These are phyloP conservation scores for Apteryx owenii DNA, from an alignment of 2,113 vertebrate genomes.

Conservation along the genomic window DNA sequence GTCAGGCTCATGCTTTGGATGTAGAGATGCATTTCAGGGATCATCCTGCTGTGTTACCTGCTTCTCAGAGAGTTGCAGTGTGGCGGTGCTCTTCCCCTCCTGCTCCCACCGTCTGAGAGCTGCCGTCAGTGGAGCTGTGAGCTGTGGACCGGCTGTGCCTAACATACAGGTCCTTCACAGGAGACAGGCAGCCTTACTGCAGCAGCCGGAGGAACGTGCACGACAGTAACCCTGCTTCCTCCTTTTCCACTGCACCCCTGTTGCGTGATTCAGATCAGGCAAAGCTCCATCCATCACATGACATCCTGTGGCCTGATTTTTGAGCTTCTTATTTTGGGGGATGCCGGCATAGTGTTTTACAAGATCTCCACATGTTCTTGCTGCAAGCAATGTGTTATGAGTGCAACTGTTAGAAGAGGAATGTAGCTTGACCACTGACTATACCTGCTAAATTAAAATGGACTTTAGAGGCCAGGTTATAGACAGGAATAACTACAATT, in stretches of 20 bases:
- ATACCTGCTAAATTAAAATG: background rate
- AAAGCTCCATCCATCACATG: background rate
- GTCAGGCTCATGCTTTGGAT: background rate
- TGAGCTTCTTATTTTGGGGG: background rate
- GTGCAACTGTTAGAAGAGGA: background rate
- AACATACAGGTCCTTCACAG: background rate
- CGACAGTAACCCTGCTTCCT: background rate
- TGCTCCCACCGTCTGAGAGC: too few relatives aligned
- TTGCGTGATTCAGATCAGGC: background rate
- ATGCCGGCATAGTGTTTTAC: background rate
- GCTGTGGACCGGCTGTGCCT: background rate
- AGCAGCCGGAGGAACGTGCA: too few relatives aligned
- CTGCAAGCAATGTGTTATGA: background rate
- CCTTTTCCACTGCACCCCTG: background rate
- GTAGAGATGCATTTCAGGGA: background rate
- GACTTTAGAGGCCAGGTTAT: background rate
- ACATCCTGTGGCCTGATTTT: background rate
- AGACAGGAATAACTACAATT: background rate
- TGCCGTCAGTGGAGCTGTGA: background rate
- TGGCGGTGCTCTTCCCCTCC: background rate
- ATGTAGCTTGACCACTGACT: background rate
- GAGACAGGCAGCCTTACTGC: too few relatives aligned
- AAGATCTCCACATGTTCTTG: background rate
- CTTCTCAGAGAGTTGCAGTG: accelerated
- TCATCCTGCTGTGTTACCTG: background rate